phyloP scores from a whole-genome alignment of 2,888 invertebrate species.

The Aporophyla lueneburgensis region DNA sequence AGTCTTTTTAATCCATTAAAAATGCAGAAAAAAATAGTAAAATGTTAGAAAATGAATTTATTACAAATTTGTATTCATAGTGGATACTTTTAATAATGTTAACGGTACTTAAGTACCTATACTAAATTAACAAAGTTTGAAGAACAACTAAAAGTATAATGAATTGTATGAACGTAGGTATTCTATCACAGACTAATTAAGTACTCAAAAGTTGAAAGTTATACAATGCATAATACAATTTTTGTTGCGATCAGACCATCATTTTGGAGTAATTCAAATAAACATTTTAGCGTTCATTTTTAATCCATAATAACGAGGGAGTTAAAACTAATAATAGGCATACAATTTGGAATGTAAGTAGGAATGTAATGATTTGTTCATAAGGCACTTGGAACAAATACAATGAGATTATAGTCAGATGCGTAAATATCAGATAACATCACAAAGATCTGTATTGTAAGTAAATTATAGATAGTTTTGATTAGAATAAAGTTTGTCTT shows the following conservation, averaged over 20 bases:
- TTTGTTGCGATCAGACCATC: conserved; percentile 42
- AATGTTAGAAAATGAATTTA: conserved; percentile 89
- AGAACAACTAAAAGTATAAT: conserved; percentile 51
- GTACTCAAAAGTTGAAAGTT: conserved; percentile 74
- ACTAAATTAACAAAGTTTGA: conserved; percentile 62
- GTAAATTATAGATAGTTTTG: conserved; percentile 61
- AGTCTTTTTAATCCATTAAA: conserved; percentile 87
- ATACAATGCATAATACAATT: conserved; percentile 34
- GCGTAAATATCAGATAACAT: conserved; percentile 61
- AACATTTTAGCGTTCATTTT: conserved; percentile 16
- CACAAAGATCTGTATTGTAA: conserved; percentile 64
- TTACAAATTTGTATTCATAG: conserved; percentile 89
- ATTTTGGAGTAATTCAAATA: conserved; percentile 18
- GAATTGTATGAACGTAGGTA: conserved; percentile 70
- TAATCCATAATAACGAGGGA: conserved; percentile 17
- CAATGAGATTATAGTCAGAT: conserved; percentile 80
- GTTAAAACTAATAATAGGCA: conserved; percentile 33
- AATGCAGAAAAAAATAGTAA: conserved; percentile 88
- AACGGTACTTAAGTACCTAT: conserved; percentile 37
- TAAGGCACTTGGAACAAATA: conserved; percentile 91
- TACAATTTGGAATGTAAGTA: conserved; percentile 81
- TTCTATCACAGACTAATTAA: conserved; percentile 88
- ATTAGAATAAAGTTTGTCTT: conserved; percentile 53
- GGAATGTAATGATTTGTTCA: conserved; percentile 88
- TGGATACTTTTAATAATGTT: conserved; percentile 50